phyloP scores from a whole-genome alignment of 2,888 invertebrate species.

The Gordius sp. region DNA sequence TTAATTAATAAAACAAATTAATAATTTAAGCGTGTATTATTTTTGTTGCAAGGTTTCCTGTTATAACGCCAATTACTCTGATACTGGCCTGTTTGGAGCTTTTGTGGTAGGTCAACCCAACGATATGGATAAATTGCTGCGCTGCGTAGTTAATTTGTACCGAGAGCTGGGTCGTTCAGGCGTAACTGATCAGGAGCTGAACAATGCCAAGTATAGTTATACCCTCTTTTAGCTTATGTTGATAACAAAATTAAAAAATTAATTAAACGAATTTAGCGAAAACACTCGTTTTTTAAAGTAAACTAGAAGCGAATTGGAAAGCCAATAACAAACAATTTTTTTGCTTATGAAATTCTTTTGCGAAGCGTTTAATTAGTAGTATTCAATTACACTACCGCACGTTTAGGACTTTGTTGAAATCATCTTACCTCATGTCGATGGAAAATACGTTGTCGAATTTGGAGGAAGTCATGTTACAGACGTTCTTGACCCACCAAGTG shows the following conservation, averaged over 20 bases:
- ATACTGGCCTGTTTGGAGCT: slow-evolving; percentile 5
- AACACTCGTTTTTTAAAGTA: too few species aligned
- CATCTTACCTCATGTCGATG: slow-evolving; percentile 3
- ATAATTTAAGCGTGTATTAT: too few species aligned
- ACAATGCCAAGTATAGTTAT: background rate
- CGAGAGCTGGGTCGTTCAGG: background rate
- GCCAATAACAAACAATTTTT: background rate
- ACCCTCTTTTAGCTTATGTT: background rate
- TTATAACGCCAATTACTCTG: slow-evolving; percentile 2
- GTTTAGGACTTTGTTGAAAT: background rate
- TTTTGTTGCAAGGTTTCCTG: background rate
- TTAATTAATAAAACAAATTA: too few species aligned
- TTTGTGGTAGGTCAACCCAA: background rate
- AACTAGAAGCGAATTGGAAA: too few species aligned
- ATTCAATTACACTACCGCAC: background rate
- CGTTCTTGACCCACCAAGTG: background rate
- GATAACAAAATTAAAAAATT: background rate
- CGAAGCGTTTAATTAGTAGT: background rate
- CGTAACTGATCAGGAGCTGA: background rate
- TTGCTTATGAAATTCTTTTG: background rate
- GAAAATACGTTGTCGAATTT: background rate
- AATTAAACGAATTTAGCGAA: too few species aligned
- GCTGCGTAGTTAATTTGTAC: background rate
- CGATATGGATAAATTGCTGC: background rate
- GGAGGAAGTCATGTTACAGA: slow-evolving; percentile 3